Conservation (phyloP, 2,113 vertebrate species). For the Cranoglanis bouderius region DNA sequence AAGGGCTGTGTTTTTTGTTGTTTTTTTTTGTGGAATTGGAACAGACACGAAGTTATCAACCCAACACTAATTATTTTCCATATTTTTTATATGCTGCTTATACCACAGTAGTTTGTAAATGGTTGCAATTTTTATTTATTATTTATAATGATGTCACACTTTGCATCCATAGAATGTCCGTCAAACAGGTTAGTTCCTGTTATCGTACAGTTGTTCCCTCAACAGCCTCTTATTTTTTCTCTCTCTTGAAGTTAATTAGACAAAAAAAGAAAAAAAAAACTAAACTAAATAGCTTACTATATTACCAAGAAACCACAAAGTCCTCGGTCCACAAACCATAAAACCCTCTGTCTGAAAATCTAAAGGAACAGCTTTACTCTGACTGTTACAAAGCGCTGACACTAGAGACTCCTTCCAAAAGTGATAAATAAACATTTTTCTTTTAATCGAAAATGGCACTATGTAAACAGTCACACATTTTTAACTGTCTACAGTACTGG, state of each 20-base stretch:
- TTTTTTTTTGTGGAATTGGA: not conserved
- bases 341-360: not conserved
- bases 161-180: not conserved
- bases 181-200: not conserved
- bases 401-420: not conserved
- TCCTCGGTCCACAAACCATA: not conserved
- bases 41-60: not conserved
- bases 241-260: no score
- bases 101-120: not conserved
- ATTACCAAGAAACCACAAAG: not conserved
- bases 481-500: no score
- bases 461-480: not conserved
- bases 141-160: not conserved
- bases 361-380: not conserved
- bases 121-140: not conserved
- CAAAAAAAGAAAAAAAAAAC: not conserved
- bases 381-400: not conserved
- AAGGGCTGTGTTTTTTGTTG: not conserved
- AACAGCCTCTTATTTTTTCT: no score
- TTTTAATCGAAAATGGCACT: not conserved
- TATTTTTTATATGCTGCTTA: not conserved
- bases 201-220: no score
- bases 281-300: not conserved
- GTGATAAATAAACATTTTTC: not conserved
- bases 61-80: not conserved